Conservation (phyloP, 2,113 vertebrate genomes). For the Hippocampus barbouri region DNA sequence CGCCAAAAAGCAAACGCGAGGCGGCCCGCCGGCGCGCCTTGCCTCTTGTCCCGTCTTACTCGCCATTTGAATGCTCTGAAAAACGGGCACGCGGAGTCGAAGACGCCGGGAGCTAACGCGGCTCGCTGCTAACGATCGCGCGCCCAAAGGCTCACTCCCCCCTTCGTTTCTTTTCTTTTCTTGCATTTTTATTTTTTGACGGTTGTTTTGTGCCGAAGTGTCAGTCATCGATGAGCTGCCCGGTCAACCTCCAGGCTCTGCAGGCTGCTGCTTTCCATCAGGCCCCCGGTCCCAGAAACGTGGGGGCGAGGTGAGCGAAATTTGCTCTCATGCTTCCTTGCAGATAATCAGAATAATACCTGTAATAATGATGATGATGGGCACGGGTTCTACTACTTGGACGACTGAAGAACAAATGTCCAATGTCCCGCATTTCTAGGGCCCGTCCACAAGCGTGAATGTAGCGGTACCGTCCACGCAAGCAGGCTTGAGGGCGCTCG, state of each 20-base stretch:
- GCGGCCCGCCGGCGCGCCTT: not conserved
- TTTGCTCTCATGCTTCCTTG: too few relatives aligned
- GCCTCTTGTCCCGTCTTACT: not conserved
- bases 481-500: too few relatives aligned
- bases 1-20: not conserved
- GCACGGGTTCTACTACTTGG: too few relatives aligned
- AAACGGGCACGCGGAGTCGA: not conserved
- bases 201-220: not conserved
- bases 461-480: too few relatives aligned
- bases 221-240: slow-evolving; percentile 23
- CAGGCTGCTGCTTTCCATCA: slow-evolving; percentile 46
- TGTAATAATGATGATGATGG: too few relatives aligned
- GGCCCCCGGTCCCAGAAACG: slow-evolving; percentile 44
- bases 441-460: too few relatives aligned
- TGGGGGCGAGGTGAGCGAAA: slow-evolving; percentile 53
- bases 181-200: slow-evolving; percentile 2
- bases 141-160: too few relatives aligned
- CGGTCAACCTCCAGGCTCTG: slow-evolving; percentile 57
- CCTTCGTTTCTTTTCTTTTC: too few relatives aligned
- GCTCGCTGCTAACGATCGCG: slow-evolving; percentile 2
- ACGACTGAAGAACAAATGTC: too few relatives aligned
- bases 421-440: too few relatives aligned
- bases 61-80: not conserved
- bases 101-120: not conserved
- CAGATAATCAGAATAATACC: too few relatives aligned